Evolutionary conservation across 1,140 invertebrate genomes (phyloP), one percentile per base, ranked within the genome.

Genomic region (Berghia stephanieae): DNA sequence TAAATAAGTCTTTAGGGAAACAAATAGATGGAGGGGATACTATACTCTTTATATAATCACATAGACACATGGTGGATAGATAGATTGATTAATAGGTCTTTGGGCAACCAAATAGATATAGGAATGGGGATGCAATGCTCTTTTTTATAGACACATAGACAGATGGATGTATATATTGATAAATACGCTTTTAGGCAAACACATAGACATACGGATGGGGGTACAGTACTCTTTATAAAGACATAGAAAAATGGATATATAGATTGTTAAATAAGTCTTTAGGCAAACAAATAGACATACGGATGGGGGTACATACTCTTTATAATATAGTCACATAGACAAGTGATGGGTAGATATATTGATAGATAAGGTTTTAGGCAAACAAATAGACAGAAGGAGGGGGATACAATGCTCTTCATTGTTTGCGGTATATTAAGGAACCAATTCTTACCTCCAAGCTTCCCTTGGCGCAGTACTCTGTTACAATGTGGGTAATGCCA

Each of bases 381-480:
- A n/a, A n/a, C n/a, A n/a, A n/a, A n/a, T n/a, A n/a, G n/a, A n/a
- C n/a, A n/a, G n/a, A n/a, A n/a, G n/a, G n/a, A n/a, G n/a, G n/a
- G n/a, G n/a, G n/a, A n/a, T n/a, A n/a, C n/a, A n/a, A n/a, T n/a
- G n/a, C n/a, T n/a, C n/a, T n/a, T n/a, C n/a, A n/a, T n/a, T n/a
- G n/a, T n/a, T n/a, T n/a, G n/a, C n/a, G n/a, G n/a, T n/a, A n/a
- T n/a, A n/a, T n/a, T n/a, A n/a, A n/a, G n/a, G n/a, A n/a, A n/a
- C n/a, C n/a, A 5, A 31, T 27, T 46, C 24, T 77, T 82, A 89
- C 89, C 89, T 96, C 94, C 21, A 99, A 91, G 52, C 95, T 97
- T 71, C 98, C 98, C 89, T 96, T 96, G 0, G 96, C 94, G 86
- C 96, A 98, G 84, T 96, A 98, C 87, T 98, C 96, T 0, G 94